Evolutionary conservation across 2,113 vertebrate species (phyloP).

Genomic region (Heteronetta atricapilla): DNA sequence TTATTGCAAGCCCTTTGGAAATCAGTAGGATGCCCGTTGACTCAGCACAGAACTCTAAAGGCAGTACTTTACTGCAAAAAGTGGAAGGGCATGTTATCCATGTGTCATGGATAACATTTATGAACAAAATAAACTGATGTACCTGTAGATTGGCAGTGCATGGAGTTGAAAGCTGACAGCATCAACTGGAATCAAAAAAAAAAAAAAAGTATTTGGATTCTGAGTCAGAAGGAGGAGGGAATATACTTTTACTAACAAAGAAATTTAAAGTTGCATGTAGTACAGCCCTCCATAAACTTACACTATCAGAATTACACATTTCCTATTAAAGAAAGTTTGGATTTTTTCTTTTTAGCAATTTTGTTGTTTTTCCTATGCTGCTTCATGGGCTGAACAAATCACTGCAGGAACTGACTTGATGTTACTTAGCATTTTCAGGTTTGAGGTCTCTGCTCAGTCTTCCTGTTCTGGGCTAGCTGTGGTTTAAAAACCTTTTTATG

Average conservation of each 20-base stretch:
- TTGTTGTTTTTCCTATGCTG: not conserved
- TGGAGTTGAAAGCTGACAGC: not conserved
- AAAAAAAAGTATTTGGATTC: not conserved
- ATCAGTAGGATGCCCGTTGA: not conserved
- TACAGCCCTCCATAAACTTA: not conserved
- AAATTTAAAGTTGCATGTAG: not conserved
- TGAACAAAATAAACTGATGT: not conserved
- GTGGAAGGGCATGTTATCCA: not conserved
- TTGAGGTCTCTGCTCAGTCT: not conserved
- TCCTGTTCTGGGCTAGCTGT: not conserved
- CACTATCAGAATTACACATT: not conserved
- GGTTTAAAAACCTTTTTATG: not conserved
- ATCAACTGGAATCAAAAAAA: not conserved
- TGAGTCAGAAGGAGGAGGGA: not conserved
- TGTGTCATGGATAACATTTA: not conserved
- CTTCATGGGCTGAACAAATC: not conserved
- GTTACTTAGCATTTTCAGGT: not conserved
- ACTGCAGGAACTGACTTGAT: not conserved
- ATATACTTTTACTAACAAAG: not conserved
- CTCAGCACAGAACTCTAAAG: not conserved
- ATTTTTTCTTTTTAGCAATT: not conserved
- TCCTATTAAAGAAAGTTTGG: not conserved
- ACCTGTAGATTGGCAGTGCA: not conserved
- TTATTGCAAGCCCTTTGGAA: not conserved
- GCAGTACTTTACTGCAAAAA: not conserved